Base-by-base conservation (phyloP, 2,888 invertebrate species). In the Endomychus coccineus region DNA sequence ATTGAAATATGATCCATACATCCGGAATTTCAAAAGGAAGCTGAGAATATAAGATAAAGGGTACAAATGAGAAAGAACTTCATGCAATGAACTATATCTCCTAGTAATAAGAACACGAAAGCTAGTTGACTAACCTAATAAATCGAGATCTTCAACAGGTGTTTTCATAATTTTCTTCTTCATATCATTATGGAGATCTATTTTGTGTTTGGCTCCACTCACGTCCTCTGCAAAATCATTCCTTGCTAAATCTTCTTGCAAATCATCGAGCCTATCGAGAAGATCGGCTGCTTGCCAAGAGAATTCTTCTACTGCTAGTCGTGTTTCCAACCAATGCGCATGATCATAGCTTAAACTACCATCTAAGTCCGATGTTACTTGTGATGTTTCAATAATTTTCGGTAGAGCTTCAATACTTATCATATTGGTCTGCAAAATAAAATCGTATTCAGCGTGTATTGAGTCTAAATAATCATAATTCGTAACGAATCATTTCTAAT, bases 141-240 rank as follows among this genome's bases (percentile, higher is more conserved):
- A 76, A 62, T 94, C 90, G 33, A 97, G 77, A 59, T 90, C 90
- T 57, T 96, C 95, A 15, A 97, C 86, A 7, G 95, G 92, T 42
- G 92, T 82, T 66, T 91, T 89, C 56, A 87, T 79, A 37, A 97
- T 89, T 59, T 90, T 83, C 66, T 91, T 90, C 67, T 89, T 91
- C 72, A 96, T 85, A 61, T 89, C 88, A 50, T 85, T 85, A 70
- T 96, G 96, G 40, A 89, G 77, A 66, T 96, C 95, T 42, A 96
- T 83, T 39, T 88, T 84, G 51, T 87, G 82, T 55, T 94, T 84
- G 11, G 96, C 92, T 31, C 89, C 85, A 36, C 81, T 82, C 13
- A 95, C 90, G 68, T 96, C 94, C 58, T 94, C 91, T 1, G 96
- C 94, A 59, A 92, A 89, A 58, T 95, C 94, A 48, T 88, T 90